These are phyloP conservation scores for Epinephelus coioides DNA, from an alignment of 2,797 vertebrate species.

Conservation along the genomic window DNA sequence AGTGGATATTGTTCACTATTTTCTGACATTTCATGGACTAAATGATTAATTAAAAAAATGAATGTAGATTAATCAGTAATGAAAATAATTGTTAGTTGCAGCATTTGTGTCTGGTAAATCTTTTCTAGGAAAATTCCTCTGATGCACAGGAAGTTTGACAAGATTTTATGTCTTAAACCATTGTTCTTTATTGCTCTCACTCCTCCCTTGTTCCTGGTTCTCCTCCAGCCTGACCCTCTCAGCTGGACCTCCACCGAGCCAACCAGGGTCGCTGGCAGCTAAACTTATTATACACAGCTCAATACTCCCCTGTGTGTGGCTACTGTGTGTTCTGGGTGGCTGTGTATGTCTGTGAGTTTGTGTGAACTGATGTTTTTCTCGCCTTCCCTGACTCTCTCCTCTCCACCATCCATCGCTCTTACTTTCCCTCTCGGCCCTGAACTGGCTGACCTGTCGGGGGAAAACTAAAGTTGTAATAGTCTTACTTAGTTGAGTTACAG, in stretches of 20 bases:
- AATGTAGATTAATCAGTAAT: not conserved
- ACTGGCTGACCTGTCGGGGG: slow-evolving; percentile 51
- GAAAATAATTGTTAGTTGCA: not conserved
- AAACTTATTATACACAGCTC: slow-evolving; percentile 49
- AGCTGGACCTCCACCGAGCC: slow-evolving; percentile 37
- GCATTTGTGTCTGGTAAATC: not conserved
- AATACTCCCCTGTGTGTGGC: slow-evolving; percentile 28
- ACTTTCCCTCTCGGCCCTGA: slow-evolving; percentile 45
- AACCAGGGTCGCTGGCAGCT: slow-evolving; percentile 33
- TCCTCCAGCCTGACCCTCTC: slow-evolving; percentile 49
- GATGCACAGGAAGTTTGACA: not conserved
- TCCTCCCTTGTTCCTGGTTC: not conserved
- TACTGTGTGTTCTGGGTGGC: slow-evolving; percentile 36
- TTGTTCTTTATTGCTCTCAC: slow-evolving; percentile 3
- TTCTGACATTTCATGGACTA: not conserved
- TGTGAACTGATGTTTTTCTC: slow-evolving; percentile 28
- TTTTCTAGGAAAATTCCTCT: not conserved
- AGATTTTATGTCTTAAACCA: not conserved
- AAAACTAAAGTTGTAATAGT: slow-evolving; percentile 25
- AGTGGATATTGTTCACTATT: not conserved
- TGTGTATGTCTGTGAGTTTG: slow-evolving; percentile 28
- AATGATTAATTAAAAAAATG: not conserved
- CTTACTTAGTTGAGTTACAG: slow-evolving; percentile 32
- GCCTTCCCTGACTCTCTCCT: slow-evolving; percentile 21
- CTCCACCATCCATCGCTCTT: slow-evolving; percentile 34